phyloP scores from a whole-genome alignment of 2,797 vertebrate genomes.

The Tapirus indicus region DNA sequence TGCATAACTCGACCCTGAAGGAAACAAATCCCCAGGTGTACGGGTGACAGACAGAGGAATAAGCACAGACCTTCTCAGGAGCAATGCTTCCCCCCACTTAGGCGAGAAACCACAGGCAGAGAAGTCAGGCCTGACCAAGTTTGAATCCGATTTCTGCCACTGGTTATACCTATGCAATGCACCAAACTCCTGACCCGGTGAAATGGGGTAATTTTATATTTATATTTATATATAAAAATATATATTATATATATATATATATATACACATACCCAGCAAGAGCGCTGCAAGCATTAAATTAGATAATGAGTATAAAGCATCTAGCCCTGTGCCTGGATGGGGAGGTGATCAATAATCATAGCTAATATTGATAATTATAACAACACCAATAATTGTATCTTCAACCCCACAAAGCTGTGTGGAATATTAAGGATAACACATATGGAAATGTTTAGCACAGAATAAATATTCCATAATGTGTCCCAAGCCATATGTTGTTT shows the following conservation, averaged over 20 bases:
- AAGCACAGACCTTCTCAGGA: not conserved
- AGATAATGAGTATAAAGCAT: not conserved
- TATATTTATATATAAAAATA: too few relatives aligned
- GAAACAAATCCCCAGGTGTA: not conserved
- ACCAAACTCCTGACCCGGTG: not conserved
- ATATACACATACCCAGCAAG: not conserved
- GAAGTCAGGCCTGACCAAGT: not conserved
- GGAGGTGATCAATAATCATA: not conserved
- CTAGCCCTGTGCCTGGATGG: not conserved
- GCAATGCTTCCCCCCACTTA: accelerated
- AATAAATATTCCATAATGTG: not conserved
- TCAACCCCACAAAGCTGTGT: not conserved
- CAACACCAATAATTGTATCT: not conserved
- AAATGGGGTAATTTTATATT: not conserved
- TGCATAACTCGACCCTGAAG: not conserved
- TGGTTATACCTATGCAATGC: not conserved
- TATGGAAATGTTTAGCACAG: not conserved
- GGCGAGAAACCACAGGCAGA: not conserved
- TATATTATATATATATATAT: too few relatives aligned
- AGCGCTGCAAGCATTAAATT: not conserved
- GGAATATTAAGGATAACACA: not conserved
- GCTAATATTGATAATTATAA: not conserved
- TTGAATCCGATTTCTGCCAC: not conserved
- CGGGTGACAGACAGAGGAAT: not conserved
- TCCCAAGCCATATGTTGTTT: not conserved